phyloP scores from a whole-genome alignment of 2,113 vertebrate genomes.

The Euleptes europaea region DNA sequence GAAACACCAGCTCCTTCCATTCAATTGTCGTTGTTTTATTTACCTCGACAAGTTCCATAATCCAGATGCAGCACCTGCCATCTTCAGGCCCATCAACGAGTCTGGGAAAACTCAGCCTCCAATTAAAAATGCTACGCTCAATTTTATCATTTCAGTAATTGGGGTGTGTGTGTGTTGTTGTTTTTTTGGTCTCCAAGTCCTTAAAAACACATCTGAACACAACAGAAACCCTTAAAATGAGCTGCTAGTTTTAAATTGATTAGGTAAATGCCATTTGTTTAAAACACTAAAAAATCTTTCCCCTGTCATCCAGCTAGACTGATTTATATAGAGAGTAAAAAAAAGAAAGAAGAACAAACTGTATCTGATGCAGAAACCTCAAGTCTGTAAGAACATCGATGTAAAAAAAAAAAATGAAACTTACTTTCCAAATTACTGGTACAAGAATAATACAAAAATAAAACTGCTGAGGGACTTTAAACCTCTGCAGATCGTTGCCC shows the following conservation, averaged over 20 bases:
- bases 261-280: constrained; percentile 70
- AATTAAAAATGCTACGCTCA: constrained; percentile 58
- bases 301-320: constrained; percentile 73
- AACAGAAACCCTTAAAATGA: constrained; percentile 66
- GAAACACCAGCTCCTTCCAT: constrained; percentile 68
- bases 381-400: constrained; percentile 77
- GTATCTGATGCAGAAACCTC: constrained; percentile 83
- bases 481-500: constrained; percentile 94
- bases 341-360: constrained; percentile 73
- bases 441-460: constrained; percentile 89
- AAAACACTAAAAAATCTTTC: constrained; percentile 63
- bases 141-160: constrained; percentile 65
- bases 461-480: constrained; percentile 97
- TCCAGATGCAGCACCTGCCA: constrained; percentile 64
- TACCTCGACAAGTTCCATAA: constrained; percentile 65
- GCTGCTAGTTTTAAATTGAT: constrained; percentile 66
- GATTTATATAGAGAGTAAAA: constrained; percentile 49
- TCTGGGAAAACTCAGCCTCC: constrained; percentile 60
- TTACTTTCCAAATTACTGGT: constrained; percentile 89
- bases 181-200: constrained; percentile 44
- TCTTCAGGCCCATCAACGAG: constrained; percentile 68
- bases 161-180: too few relatives aligned
- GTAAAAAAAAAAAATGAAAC: constrained; percentile 83
- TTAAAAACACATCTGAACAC: constrained; percentile 69
- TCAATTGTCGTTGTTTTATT: constrained; percentile 57